A percentile compares a stretch with the other conserved stretches of the same genome.
phyloP scores from a whole-genome alignment of 2,888 invertebrate species.

The Megamerina dolium region DNA sequence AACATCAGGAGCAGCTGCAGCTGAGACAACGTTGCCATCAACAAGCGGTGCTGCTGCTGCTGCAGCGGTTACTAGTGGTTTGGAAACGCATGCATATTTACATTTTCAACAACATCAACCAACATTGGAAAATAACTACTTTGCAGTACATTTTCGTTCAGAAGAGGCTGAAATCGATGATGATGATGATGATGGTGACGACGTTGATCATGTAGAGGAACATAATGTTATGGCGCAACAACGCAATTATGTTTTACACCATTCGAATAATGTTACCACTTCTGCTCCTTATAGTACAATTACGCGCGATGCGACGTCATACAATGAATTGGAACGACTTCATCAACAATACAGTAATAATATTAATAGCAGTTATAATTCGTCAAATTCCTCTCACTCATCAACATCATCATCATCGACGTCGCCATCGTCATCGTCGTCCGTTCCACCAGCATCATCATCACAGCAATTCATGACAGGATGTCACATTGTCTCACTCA shows the following conservation, averaged over 20 bases:
- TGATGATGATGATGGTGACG: not conserved
- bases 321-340: constrained; percentile 8
- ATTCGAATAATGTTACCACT: not conserved
- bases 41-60: constrained; percentile 1
- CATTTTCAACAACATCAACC: constrained; percentile 38
- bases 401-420: not conserved
- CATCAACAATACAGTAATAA: no score
- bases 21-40: constrained; percentile 7
- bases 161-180: constrained; percentile 10
- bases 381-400: not conserved
- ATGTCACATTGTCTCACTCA: constrained; percentile 52
- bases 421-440: not conserved
- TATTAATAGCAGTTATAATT: not conserved
- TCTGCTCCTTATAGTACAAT: not conserved
- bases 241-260: not conserved
- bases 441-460: constrained; percentile 15
- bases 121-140: constrained; percentile 45
- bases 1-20: constrained; percentile 4
- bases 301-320: no score
- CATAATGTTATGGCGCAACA: not conserved
- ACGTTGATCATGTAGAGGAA: constrained; percentile 1
- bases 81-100: constrained; percentile 27
- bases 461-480: no score
- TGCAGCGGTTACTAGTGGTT: constrained; percentile 9
- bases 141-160: constrained; percentile 42